Evolutionary conservation across 2,888 invertebrate genomes (phyloP).

Genomic region (Periphyllus acericola): DNA sequence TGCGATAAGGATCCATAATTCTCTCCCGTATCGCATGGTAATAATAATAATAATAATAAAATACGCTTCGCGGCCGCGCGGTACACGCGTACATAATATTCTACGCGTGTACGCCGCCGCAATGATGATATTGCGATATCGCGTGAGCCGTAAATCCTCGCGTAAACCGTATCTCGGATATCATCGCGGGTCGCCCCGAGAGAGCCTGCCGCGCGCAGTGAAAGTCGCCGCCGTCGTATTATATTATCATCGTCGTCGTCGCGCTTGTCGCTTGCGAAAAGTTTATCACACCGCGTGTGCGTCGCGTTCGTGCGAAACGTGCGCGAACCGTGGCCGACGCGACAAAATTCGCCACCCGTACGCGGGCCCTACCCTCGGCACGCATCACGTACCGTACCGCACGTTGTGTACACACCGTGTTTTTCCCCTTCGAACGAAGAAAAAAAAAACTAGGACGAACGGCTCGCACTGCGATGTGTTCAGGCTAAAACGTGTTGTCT

Average conservation of each 20-base stretch:
- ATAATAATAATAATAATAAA: no score
- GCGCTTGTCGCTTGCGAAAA: not conserved
- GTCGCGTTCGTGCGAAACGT: not conserved
- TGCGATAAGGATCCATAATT: not conserved
- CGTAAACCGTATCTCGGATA: conserved; percentile 10
- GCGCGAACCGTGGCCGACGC: no score
- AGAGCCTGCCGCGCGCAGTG: not conserved
- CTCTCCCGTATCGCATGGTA: not conserved
- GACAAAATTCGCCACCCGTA: not conserved
- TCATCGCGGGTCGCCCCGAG: not conserved
- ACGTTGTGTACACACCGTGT: no score
- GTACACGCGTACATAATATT: no score
- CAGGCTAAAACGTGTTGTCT: not conserved
- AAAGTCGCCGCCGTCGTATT: not conserved
- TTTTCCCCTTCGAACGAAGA: not conserved
- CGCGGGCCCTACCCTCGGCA: no score
- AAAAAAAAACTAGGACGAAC: not conserved
- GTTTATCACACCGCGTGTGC: no score
- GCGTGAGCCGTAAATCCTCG: not conserved
- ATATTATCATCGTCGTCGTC: not conserved
- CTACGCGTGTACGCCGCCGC: no score
- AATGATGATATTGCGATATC: not conserved
- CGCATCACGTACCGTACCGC: no score
- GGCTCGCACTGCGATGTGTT: no score
- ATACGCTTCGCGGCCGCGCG: no score